phyloP scores from a whole-genome alignment of 2,888 invertebrate genomes.

The Cylindroiulus punctatus region DNA sequence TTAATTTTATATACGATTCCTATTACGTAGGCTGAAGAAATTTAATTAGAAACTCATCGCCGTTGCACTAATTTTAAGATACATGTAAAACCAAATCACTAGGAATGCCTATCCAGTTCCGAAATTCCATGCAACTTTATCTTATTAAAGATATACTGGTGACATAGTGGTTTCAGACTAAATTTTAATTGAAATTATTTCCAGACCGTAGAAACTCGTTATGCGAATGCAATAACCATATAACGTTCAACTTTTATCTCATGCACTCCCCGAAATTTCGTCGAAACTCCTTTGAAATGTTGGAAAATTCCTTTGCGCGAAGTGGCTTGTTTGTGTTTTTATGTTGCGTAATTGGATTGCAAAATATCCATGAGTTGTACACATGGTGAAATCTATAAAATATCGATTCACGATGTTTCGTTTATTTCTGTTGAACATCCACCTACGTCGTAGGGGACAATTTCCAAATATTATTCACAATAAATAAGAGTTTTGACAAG shows the following conservation, averaged over 20 bases:
- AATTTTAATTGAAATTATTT: not conserved
- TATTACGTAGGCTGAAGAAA: not conserved
- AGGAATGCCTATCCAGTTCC: not conserved
- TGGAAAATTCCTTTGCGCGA: not conserved
- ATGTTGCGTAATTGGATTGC: not conserved
- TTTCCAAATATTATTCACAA: not conserved
- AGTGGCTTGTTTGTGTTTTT: not conserved
- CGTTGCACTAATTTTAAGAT: not conserved
- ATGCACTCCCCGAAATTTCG: too few relatives aligned
- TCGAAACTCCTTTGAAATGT: too few relatives aligned
- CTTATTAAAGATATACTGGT: not conserved
- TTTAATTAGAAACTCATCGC: not conserved
- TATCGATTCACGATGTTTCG: not conserved
- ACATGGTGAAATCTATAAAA: not conserved
- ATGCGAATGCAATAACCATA: constrained; percentile 1
- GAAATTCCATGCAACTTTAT: not conserved
- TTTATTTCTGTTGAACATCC: not conserved
- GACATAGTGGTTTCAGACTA: not conserved
- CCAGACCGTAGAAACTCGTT: not conserved
- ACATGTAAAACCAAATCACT: not conserved
- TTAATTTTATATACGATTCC: not conserved
- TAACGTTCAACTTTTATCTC: too few relatives aligned
- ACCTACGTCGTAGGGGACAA: not conserved
- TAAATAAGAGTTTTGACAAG: not conserved
- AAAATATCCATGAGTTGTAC: not conserved